phyloP scores from a whole-genome alignment of 30 jellyfish, hydroid and myxozoan species.

The Pelagia noctiluca region DNA sequence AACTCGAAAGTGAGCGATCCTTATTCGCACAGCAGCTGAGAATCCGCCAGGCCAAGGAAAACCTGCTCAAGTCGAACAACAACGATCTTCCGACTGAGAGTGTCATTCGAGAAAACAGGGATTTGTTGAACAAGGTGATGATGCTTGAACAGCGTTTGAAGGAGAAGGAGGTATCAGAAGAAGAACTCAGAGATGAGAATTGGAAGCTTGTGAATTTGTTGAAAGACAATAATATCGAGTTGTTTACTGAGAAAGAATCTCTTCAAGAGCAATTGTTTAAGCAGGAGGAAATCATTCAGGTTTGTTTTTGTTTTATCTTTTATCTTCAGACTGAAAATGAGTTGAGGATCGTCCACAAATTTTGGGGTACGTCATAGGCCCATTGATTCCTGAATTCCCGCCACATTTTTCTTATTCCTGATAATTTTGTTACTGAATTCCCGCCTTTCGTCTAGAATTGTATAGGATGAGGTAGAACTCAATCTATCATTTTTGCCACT shows the following conservation, averaged over 20 bases:
- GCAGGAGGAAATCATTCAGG: slow-evolving; percentile 81
- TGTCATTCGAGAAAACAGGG: slow-evolving; percentile 44
- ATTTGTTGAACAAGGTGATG: slow-evolving; percentile 20
- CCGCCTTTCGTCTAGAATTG: too few species aligned
- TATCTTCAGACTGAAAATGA: too few species aligned
- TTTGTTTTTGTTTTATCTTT: too few species aligned
- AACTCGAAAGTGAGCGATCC: slow-evolving; percentile 74
- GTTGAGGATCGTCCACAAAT: too few species aligned
- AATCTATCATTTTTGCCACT: too few species aligned
- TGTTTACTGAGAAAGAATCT: slow-evolving; percentile 61
- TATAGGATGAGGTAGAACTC: too few species aligned
- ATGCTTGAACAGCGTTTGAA: slow-evolving; percentile 64
- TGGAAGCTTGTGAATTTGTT: slow-evolving; percentile 63
- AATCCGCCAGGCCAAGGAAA: slow-evolving; percentile 59
- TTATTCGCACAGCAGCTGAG: slow-evolving; percentile 76
- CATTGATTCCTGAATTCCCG: too few species aligned
- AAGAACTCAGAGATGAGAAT: slow-evolving; percentile 65
- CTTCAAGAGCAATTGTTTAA: slow-evolving; percentile 68
- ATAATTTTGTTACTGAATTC: too few species aligned
- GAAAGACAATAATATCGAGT: slow-evolving; percentile 70
- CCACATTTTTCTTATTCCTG: too few species aligned
- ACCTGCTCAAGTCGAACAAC: slow-evolving; percentile 26
- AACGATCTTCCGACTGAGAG: slow-evolving; percentile 37
- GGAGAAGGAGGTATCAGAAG: slow-evolving; percentile 61
- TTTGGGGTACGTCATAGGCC: too few species aligned